These are phyloP conservation scores for Neoscelio sp. DNA, from an alignment of 2,888 invertebrate genomes.

Conservation along the genomic window DNA sequence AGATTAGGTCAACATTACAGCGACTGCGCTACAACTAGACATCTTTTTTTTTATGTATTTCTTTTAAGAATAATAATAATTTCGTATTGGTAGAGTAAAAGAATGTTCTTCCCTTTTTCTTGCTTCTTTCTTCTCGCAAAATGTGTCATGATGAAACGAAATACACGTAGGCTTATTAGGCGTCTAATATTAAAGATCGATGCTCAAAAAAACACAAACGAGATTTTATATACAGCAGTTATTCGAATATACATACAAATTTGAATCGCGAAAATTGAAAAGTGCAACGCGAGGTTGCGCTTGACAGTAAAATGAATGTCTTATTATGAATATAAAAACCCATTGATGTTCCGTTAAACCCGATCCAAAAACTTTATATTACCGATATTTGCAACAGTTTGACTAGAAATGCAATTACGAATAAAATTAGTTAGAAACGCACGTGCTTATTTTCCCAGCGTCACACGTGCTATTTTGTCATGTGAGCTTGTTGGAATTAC, in stretches of 20 bases:
- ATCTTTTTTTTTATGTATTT: constrained; percentile 27
- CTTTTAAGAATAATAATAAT: constrained; percentile 39
- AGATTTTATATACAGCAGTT: neutral
- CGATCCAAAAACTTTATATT: neutral
- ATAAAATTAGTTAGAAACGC: constrained; percentile 57
- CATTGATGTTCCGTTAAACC: neutral
- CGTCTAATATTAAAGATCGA: constrained; percentile 1
- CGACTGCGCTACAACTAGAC: constrained; percentile 66
- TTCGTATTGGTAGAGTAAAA: constrained; percentile 44
- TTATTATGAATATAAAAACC: neutral
- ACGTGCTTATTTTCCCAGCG: constrained; percentile 58
- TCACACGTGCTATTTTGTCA: constrained; percentile 60
- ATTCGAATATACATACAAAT: neutral
- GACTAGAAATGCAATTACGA: constrained; percentile 66
- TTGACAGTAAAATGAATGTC: too few relatives aligned
- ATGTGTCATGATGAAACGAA: constrained; percentile 1
- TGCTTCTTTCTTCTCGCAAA: neutral
- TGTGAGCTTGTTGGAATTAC: constrained; percentile 54
- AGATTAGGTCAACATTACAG: constrained; percentile 68
- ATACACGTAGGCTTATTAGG: constrained; percentile 8
- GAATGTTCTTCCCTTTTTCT: constrained; percentile 2
- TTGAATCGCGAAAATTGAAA: too few relatives aligned
- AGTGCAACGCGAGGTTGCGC: too few relatives aligned
- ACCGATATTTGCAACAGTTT: constrained; percentile 41
- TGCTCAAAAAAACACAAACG: neutral